These are phyloP conservation scores for Astyanax mexicanus DNA, from an alignment of 2,797 vertebrate genomes.

Conservation along the genomic window DNA sequence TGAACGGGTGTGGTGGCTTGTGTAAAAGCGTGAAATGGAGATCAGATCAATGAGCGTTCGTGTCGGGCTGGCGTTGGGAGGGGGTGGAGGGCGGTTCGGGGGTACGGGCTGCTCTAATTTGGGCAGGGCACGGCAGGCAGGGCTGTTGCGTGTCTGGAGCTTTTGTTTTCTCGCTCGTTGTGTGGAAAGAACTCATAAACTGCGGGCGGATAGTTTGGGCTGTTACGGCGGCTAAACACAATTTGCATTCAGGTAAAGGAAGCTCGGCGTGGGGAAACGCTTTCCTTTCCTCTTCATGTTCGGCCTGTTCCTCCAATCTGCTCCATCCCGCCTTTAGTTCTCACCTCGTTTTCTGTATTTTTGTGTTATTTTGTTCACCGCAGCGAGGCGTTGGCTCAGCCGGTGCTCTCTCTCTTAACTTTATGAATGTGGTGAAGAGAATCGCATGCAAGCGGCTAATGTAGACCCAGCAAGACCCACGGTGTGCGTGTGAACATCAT, in stretches of 20 bases:
- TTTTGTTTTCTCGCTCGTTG: constrained; percentile 76
- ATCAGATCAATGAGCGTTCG: constrained; percentile 72
- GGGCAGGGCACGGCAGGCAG: constrained; percentile 75
- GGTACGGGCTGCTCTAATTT: constrained; percentile 74
- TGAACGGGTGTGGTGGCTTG: constrained; percentile 69
- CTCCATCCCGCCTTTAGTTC: constrained; percentile 53
- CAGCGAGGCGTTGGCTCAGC: constrained; percentile 38
- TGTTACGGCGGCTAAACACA: constrained; percentile 64
- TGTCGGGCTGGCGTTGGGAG: constrained; percentile 65
- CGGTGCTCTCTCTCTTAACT: constrained; percentile 17
- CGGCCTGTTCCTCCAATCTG: neutral
- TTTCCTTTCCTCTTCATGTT: neutral
- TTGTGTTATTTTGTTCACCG: constrained; percentile 49
- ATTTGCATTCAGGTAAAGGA: constrained; percentile 53
- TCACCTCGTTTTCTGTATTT: no score
- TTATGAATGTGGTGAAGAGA: constrained; percentile 23
- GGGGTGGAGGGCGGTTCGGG: constrained; percentile 46
- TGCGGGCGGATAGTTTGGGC: constrained; percentile 71
- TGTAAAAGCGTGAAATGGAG: constrained; percentile 79
- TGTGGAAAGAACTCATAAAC: constrained; percentile 82
- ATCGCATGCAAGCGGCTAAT: constrained; percentile 62
- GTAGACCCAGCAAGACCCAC: constrained; percentile 43
- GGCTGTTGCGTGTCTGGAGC: constrained; percentile 78
- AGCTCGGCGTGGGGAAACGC: constrained; percentile 13
- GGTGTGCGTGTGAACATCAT: constrained; percentile 16